phyloP scores from a whole-genome alignment of 2,797 vertebrate species.

The Chanos chanos region DNA sequence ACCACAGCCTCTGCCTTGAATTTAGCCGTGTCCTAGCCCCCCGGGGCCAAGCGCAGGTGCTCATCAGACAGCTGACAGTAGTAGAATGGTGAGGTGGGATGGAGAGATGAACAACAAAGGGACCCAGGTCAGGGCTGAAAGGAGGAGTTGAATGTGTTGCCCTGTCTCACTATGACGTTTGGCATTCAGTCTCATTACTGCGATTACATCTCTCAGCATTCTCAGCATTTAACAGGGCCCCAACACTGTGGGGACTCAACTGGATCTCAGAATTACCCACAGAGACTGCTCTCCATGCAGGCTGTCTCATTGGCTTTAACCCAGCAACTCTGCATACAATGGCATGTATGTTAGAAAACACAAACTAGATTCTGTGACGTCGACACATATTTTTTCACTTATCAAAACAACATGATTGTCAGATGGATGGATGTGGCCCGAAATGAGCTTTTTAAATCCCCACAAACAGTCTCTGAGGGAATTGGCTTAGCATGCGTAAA shows the following conservation, averaged over 20 bases:
- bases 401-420: no score
- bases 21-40: conserved; percentile 41
- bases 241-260: neutral
- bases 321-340: no score
- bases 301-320: no score
- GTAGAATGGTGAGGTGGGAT: conserved; percentile 39
- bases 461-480: no score
- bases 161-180: conserved; percentile 20
- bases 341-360: no score
- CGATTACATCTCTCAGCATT: conserved; percentile 43
- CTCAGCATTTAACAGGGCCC: conserved; percentile 26
- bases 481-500: no score
- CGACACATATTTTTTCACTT: no score
- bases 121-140: conserved; percentile 12
- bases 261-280: no score
- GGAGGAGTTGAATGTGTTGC: conserved; percentile 6
- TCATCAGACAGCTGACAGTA: conserved; percentile 55
- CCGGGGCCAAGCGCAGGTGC: conserved; percentile 45
- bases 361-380: no score
- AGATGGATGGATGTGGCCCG: no score
- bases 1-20: conserved; percentile 30
- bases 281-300: no score
- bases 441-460: no score
- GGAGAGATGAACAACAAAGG: conserved; percentile 36
- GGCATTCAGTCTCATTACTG: conserved; percentile 41